Conservation (phyloP, 1,140 invertebrate genomes). For the Varroa destructor region DNA sequence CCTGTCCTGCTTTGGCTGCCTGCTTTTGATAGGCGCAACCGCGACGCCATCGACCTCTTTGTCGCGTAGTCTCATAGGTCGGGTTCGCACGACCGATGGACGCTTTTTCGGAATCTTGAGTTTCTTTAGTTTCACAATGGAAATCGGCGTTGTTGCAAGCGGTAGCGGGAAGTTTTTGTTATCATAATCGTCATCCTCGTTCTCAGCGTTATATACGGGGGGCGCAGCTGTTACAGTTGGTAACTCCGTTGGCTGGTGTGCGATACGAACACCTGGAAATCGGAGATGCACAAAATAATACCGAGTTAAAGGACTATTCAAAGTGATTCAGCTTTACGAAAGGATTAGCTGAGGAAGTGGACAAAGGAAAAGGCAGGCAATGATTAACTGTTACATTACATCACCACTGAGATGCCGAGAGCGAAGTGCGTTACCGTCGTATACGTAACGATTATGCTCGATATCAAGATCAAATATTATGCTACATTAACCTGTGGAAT, state of each 20-base stretch:
- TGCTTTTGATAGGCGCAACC: neutral
- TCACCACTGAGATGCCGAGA: no score
- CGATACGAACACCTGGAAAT: constrained; percentile 14
- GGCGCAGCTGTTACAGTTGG: neutral
- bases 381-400: no score
- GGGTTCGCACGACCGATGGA: neutral
- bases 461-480: no score
- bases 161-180: neutral
- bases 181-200: constrained; percentile 11
- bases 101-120: neutral
- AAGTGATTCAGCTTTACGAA: no score
- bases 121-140: constrained; percentile 11
- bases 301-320: no score
- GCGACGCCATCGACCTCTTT: neutral
- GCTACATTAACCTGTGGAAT: no score
- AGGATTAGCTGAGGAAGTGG: no score
- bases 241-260: neutral
- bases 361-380: no score
- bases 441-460: no score
- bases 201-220: neutral
- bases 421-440: no score
- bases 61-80: neutral
- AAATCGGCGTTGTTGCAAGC: neutral
- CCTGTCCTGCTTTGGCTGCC: neutral
- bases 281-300: no score